Conservation (phyloP, 2,888 invertebrate genomes). For the Andrena haemorrhoa region DNA sequence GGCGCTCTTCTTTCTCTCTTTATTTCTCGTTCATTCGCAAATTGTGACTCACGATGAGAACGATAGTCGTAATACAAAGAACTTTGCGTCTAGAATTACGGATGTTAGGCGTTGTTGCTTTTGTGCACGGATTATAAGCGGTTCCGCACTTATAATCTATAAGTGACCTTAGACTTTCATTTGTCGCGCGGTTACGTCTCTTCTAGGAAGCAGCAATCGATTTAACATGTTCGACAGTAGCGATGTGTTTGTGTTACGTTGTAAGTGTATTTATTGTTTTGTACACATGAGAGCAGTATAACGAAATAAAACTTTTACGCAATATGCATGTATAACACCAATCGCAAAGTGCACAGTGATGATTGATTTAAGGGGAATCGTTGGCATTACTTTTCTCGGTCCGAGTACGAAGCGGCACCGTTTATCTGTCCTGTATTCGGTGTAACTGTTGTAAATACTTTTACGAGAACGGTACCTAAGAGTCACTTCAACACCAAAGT, state of each 20-base stretch:
- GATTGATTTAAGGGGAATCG: slow-evolving; percentile 47
- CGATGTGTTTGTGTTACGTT: slow-evolving; percentile 49
- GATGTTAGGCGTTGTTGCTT: slow-evolving; percentile 27
- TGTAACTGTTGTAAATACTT: slow-evolving; percentile 46
- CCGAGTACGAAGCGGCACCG: slow-evolving; percentile 17
- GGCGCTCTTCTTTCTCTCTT: background rate
- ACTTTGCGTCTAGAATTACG: slow-evolving; percentile 15
- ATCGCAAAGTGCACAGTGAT: slow-evolving; percentile 36
- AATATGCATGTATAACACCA: slow-evolving; percentile 48
- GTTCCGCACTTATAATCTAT: slow-evolving; percentile 10
- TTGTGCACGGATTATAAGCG: slow-evolving; percentile 19
- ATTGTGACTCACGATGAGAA: slow-evolving; percentile 31
- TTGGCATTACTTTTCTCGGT: slow-evolving; percentile 44
- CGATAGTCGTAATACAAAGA: background rate
- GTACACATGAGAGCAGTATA: slow-evolving; percentile 49
- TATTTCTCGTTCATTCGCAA: background rate
- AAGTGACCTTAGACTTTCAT: slow-evolving; percentile 34
- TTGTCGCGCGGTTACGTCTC: slow-evolving; percentile 26
- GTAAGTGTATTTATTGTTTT: slow-evolving; percentile 60
- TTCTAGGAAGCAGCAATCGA: slow-evolving; percentile 17
- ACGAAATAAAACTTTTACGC: slow-evolving; percentile 52
- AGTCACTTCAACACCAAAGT: slow-evolving; percentile 44
- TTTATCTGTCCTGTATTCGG: slow-evolving; percentile 17
- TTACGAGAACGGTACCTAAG: slow-evolving; percentile 32
- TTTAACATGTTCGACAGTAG: slow-evolving; percentile 32